These are phyloP conservation scores for Ceratosolen solmsi DNA, from an alignment of 1,140 invertebrate genomes.

Conservation along the genomic window DNA sequence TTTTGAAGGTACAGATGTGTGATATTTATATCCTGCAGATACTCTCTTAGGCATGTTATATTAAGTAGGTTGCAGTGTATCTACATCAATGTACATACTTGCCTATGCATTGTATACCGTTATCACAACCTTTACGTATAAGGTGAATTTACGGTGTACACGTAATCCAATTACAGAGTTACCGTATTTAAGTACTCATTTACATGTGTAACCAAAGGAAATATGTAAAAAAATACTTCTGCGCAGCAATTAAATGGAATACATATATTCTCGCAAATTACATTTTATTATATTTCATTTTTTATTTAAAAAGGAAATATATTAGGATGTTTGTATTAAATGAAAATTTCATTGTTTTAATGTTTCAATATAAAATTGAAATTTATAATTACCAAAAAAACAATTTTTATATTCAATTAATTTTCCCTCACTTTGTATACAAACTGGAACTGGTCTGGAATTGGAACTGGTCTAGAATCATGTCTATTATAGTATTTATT, in stretches of 20 bases:
- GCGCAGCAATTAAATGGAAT: neutral
- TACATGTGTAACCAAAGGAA: neutral
- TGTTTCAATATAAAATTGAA: too few species aligned
- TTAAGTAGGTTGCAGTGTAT: neutral
- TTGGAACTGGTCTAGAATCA: too few species aligned
- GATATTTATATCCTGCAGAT: neutral
- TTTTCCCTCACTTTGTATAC: too few species aligned
- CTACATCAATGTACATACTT: neutral
- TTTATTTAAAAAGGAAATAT: too few species aligned
- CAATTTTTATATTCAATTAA: too few species aligned
- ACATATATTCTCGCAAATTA: too few species aligned
- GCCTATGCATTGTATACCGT: neutral
- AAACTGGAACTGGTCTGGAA: too few species aligned
- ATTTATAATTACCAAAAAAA: too few species aligned
- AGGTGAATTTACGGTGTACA: neutral
- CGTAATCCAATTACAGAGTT: neutral
- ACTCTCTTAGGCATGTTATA: neutral
- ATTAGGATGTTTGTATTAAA: too few species aligned
- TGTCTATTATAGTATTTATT: too few species aligned
- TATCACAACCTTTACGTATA: neutral
- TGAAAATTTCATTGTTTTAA: too few species aligned
- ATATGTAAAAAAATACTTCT: neutral
- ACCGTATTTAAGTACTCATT: neutral
- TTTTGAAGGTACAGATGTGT: neutral
- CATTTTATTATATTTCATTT: too few species aligned